Base-by-base conservation (phyloP, 2,797 vertebrate species). In the Sparidentex hasta region DNA sequence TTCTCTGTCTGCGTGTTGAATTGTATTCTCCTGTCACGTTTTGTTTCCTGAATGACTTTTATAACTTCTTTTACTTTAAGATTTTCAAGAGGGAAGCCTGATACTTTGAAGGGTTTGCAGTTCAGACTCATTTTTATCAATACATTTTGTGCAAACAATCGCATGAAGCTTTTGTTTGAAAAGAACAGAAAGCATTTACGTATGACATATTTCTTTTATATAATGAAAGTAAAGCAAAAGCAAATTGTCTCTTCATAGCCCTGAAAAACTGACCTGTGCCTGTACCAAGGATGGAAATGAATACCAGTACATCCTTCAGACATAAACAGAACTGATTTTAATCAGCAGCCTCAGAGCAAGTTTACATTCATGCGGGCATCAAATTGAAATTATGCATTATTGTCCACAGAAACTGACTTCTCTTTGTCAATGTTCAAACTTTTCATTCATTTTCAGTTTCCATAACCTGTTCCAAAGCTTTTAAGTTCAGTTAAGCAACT, bases 1-100 rank as follows among this genome's bases (percentile, higher is more conserved):
- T 65, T 84, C 61, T 74, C 56, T 65, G 54, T 81, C 75, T 78
- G 76, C 67, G 29, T 76, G 86, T 70, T 80, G 59, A 76, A 85
- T 78, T 81, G 68, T 75, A 77, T 81, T 78, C 44, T 68, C 76
- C 62, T 77, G 16, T 71, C 11, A 51, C 68, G 33, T 52, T 73
- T 69, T 75, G 62, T 86, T 82, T 79, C 48, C 27, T 44, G 71
- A 79, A 62, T 74, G 47, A 83, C 51, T 75, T 85, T 33, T 33
- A 29, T 29, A 29, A 29, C 29, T 33, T 33, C 7, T 33, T 7
- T 33, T 33, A 33, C 29, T 33, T 33, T 33, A 33, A 33, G 29
- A 33, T 33, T 33, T 33, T 29, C 6, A 33, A 33, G 29, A 33
- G 7, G 29, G 29, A 33, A 33, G 29, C 29, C 6, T 33, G 29